Conservation (phyloP, 92 coral and sea anemone genomes). For the Porites lobata region DNA sequence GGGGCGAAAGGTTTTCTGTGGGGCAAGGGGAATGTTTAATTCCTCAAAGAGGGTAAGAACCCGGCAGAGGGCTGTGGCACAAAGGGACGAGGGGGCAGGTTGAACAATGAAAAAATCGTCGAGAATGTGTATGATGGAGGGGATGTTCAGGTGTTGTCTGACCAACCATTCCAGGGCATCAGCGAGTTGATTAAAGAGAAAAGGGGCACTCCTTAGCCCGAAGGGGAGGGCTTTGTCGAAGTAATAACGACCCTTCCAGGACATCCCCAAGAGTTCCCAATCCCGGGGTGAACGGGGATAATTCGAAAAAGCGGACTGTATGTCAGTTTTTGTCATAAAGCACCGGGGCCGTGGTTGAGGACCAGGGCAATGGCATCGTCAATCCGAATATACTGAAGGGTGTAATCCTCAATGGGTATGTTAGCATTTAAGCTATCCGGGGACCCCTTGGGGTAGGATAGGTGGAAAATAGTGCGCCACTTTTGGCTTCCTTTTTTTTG, state of each 20-base stretch:
- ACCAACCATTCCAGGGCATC: conserved; percentile 26
- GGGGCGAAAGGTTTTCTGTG: conserved; percentile 20
- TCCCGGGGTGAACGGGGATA: no score
- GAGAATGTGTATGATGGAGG: background rate
- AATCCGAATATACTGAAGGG: no score
- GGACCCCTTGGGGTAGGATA: no score
- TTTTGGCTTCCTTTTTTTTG: no score
- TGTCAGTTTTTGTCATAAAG: conserved; percentile 69
- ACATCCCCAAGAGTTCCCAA: no score
- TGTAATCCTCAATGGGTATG: no score
- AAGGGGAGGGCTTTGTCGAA: conserved; percentile 3
- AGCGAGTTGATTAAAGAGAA: background rate
- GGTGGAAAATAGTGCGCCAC: no score
- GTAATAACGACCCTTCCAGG: background rate
- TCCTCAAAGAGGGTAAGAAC: conserved; percentile 12
- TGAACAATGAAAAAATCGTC: conserved; percentile 55
- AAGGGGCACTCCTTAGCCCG: conserved; percentile 15
- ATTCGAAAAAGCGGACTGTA: conserved; percentile 72
- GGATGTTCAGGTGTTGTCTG: background rate
- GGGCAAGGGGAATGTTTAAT: conserved; percentile 10
- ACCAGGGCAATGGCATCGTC: no score
- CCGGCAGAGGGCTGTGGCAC: conserved; percentile 19
- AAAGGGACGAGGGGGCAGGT: conserved; percentile 35
- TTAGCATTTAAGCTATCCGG: no score
- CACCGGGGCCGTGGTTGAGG: background rate